Base-by-base conservation (phyloP, 2,113 vertebrate genomes). In the Apeltes quadracus region DNA sequence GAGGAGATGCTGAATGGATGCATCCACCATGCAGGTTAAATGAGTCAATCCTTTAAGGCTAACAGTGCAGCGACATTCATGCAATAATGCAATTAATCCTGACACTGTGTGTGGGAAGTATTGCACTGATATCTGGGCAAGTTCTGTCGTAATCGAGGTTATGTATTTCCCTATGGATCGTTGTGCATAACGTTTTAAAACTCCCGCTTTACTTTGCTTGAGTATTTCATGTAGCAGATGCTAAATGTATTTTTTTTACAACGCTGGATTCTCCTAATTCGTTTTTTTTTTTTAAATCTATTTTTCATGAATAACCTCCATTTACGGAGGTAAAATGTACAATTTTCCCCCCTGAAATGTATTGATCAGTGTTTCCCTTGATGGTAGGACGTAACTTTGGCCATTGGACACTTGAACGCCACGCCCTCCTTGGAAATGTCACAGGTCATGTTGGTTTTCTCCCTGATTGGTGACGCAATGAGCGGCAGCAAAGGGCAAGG, bases 341-440 rank as follows among this genome's bases (percentile, higher is more conserved):
- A 51, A 22, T 51, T 22, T 51, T 23, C 22, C n/a, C 11, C 48
- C 22, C 48, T 51, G 9, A 22, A 51, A 51, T 50, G 46, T 50
- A 48, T 2, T 48, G 20, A 48, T 8, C n/a, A n/a, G n/a, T n/a
- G n/a, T n/a, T n/a, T n/a, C n/a, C n/a, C n/a, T n/a, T n/a, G n/a
- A n/a, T n/a, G n/a, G n/a, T n/a, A n/a, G n/a, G n/a, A n/a, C n/a
- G n/a, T n/a, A n/a, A n/a, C n/a, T n/a, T n/a, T n/a, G n/a, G n/a
- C 29, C n/a, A 23, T 3, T 39, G 61, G 46, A n/a, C 11, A 63
- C 59, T 74, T 82, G 79, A 88, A 90, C 61, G 75, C 12, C 76
- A 90, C 72, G 88, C 89, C 83, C 15, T 53, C 43, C 75, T 79
- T 80, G 78, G 56, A 87, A 92, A 92, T 88, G 90, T 91, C 90